Evolutionary conservation across 35 echinoderm and acorn worm species (phyloP).

Genomic region (Amphiura filiformis): DNA sequence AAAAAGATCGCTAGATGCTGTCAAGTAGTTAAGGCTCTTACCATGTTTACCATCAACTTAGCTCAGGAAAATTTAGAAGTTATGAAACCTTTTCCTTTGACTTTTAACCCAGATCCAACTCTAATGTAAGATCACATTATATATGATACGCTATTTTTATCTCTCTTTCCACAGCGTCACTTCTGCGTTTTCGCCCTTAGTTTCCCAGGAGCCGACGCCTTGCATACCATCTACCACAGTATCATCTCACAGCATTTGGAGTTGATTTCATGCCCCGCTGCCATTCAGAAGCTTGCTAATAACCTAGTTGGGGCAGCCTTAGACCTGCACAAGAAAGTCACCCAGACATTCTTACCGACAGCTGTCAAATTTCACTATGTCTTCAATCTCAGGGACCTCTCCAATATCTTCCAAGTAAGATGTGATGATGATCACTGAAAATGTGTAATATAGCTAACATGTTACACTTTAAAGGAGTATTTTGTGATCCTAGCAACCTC

Average conservation of each 20-base stretch:
- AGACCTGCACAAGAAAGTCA: constrained; percentile 93
- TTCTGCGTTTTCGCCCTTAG: constrained; percentile 96
- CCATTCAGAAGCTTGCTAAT: constrained; percentile 71
- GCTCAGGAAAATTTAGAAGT: no score
- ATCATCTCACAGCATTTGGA: constrained; percentile 82
- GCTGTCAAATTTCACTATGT: constrained; percentile 99
- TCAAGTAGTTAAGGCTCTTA: no score
- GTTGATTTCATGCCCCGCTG: constrained; percentile 24
- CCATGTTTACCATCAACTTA: no score
- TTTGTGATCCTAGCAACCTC: no score
- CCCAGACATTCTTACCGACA: constrained; percentile 91
- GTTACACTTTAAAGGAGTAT: no score
- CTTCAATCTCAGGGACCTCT: constrained; percentile 95
- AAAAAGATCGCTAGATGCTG: no score
- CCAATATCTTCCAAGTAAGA: constrained; percentile 96
- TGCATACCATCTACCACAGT: constrained; percentile 92
- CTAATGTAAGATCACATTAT: no score
- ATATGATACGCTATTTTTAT: background rate
- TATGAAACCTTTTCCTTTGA: no score
- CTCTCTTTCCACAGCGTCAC: constrained; percentile 57
- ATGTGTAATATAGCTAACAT: no score
- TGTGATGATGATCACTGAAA: no score
- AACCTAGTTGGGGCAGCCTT: constrained; percentile 71
- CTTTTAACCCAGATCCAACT: no score
- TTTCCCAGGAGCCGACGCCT: constrained; percentile 90